Evolutionary conservation across 92 coral and sea anemone species (phyloP), one percentile per base, ranked within the genome.

Genomic region (Epizoanthus fatuus): DNA sequence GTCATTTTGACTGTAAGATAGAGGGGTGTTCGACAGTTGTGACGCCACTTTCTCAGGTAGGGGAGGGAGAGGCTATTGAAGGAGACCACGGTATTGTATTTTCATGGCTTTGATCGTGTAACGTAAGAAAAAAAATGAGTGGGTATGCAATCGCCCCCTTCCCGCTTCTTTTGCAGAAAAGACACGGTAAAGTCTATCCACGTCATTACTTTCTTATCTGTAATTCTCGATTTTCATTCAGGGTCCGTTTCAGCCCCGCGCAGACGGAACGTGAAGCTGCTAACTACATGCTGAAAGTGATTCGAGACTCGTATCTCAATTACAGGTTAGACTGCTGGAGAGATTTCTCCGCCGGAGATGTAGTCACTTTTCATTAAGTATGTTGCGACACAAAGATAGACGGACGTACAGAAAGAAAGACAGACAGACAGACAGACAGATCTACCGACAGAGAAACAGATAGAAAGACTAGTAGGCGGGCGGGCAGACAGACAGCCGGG

Each of bases 211-310:
- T 69, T 38, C 3, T 74, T 42, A 53, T 53, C 44, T 4, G 49
- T 78, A 32, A 39, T 58, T 45, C 45, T 7, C 44, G 20, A n/a
- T 44, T 63, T 57, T 80, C 7, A 60, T 63, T 80, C 70, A 97
- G 99, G 84, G 98, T 95, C 69, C 95, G 99, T 45, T 97, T 97
- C 73, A 95, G 98, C 49, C 99, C 99, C 1, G 94, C 95, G 0
- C 99, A 97, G 84, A 95, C 98, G 25, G 98, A 97, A 72, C 74
- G 96, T 53, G 99, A 97, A 64, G 99, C 99, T 4, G 99, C 99
- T 4, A 94, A 92, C 81, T 97, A 97, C 91, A 97, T 97, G 99
- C 87, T 85, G 71, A 95, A 92, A 81, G 99, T 97, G 20, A 91
- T 95, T 69, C 94, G 99, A 3, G 99, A 97, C 88, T 97, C 99